phyloP scores from a whole-genome alignment of 2,888 invertebrate species.

The Hydriomena furcata region DNA sequence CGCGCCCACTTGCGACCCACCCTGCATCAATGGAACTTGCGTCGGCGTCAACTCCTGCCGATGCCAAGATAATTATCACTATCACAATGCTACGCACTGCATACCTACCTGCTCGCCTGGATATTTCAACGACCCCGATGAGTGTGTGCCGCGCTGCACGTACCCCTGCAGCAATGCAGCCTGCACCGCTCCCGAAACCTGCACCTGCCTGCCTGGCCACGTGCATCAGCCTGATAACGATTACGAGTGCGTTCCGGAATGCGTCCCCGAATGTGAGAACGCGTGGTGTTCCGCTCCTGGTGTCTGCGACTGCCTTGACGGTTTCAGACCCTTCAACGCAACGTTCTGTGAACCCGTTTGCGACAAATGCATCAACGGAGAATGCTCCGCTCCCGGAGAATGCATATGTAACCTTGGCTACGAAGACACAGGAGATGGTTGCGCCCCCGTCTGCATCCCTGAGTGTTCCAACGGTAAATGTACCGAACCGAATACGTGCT shows the following conservation, averaged over 20 bases:
- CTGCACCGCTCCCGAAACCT: constrained; percentile 70
- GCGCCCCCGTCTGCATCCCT: constrained; percentile 38
- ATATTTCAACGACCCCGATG: constrained; percentile 24
- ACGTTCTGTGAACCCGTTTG: constrained; percentile 58
- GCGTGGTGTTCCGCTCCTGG: constrained; percentile 52
- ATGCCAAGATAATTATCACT: constrained; percentile 37
- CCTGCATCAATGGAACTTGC: constrained; percentile 58
- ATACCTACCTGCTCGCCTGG: constrained; percentile 23
- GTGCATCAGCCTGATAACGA: constrained; percentile 42
- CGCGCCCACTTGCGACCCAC: constrained; percentile 59
- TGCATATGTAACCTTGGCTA: constrained; percentile 35
- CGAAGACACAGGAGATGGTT: constrained; percentile 35
- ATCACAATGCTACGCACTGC: constrained; percentile 26
- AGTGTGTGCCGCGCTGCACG: constrained; percentile 65
- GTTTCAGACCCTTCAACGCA: constrained; percentile 42
- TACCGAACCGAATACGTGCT: constrained; percentile 51
- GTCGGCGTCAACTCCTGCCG: constrained; percentile 41
- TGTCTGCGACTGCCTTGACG: constrained; percentile 50
- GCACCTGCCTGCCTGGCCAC: constrained; percentile 59
- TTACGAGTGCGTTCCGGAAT: constrained; percentile 40
- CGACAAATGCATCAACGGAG: constrained; percentile 66
- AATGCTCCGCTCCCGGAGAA: constrained; percentile 49
- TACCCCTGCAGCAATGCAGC: constrained; percentile 66
- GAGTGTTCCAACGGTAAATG: constrained; percentile 56
- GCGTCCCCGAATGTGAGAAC: constrained; percentile 39